Percentiles rank a stretch among this genome's conserved stretches.
Conservation (phyloP, 2,888 invertebrate species). For the Calameuta pallipes region DNA sequence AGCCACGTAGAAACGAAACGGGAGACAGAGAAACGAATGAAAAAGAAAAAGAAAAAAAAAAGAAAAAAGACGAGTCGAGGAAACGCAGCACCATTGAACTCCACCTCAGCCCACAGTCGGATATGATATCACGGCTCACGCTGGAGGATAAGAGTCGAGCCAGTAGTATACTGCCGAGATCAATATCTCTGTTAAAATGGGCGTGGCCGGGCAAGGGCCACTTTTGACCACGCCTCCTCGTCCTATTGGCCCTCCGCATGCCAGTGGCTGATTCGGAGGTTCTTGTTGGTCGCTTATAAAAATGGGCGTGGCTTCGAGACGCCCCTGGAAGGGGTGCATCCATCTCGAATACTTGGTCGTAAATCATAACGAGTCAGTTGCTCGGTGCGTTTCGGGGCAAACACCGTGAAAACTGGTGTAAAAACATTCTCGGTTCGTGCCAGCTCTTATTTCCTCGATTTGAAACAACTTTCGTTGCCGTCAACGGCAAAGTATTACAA, state of each 20-base stretch:
- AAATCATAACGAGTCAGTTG: slow-evolving; percentile 64
- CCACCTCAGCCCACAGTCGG: slow-evolving; percentile 31
- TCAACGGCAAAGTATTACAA: background rate
- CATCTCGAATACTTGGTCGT: slow-evolving; percentile 15
- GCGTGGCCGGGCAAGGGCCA: slow-evolving; percentile 16
- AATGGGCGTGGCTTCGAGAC: slow-evolving; percentile 28
- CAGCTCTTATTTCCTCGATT: background rate
- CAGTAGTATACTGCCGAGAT: slow-evolving; percentile 49
- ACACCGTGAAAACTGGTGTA: slow-evolving; percentile 31
- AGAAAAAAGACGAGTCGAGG: background rate
- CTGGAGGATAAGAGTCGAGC: slow-evolving; percentile 14
- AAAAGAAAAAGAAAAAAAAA: background rate
- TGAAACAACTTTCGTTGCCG: background rate
- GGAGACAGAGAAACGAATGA: slow-evolving; percentile 15
- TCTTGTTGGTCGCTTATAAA: slow-evolving; percentile 25
- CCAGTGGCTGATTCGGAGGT: slow-evolving; percentile 25
- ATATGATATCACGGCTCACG: slow-evolving; percentile 46
- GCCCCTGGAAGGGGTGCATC: slow-evolving; percentile 5
- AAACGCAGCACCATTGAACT: slow-evolving; percentile 4
- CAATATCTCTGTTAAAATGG: slow-evolving; percentile 59
- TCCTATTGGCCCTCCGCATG: slow-evolving; percentile 7
- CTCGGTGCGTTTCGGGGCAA: slow-evolving; percentile 51
- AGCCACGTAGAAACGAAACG: slow-evolving; percentile 11
- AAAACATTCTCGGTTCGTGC: background rate
- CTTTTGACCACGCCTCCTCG: slow-evolving; percentile 10